Conservation (phyloP, 1,140 invertebrate species). For the Drosophila yakuba region DNA sequence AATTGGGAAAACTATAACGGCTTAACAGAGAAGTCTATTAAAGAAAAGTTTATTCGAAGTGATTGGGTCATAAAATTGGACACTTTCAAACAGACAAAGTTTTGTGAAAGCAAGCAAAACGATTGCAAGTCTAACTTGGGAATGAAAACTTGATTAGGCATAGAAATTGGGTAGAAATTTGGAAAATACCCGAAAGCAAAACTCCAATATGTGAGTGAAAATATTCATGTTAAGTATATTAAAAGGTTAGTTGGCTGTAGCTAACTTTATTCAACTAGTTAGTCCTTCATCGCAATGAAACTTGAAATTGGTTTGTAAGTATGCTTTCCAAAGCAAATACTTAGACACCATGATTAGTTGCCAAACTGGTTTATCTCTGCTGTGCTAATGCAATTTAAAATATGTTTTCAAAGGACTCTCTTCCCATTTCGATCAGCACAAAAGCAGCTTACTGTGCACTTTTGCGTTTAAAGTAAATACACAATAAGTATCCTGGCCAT, state of each 20-base stretch:
- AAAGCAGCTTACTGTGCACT: slow-evolving; percentile 71
- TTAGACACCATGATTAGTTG: background rate
- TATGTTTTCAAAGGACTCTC: background rate
- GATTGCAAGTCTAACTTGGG: background rate
- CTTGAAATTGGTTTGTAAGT: no score
- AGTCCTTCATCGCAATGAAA: no score
- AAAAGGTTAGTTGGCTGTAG: no score
- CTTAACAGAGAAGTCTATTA: slow-evolving; percentile 38
- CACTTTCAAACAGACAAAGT: slow-evolving; percentile 29
- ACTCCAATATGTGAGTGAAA: background rate
- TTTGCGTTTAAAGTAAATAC: slow-evolving; percentile 56
- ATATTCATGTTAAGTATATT: background rate
- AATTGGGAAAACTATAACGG: slow-evolving; percentile 31
- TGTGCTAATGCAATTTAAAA: slow-evolving; percentile 12
- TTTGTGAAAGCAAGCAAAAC: slow-evolving; percentile 16
- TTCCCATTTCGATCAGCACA: slow-evolving; percentile 43
- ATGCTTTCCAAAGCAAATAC: no score
- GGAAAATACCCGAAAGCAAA: background rate
- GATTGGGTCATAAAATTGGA: slow-evolving; percentile 35
- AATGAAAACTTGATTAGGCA: background rate
- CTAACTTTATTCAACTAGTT: no score
- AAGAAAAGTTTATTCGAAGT: slow-evolving; percentile 58
- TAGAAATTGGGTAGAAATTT: background rate
- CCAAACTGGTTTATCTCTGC: background rate
- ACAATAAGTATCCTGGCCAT: slow-evolving; percentile 52